Base-by-base conservation (phyloP, 2,797 vertebrate species). In the Euthynnus affinis region DNA sequence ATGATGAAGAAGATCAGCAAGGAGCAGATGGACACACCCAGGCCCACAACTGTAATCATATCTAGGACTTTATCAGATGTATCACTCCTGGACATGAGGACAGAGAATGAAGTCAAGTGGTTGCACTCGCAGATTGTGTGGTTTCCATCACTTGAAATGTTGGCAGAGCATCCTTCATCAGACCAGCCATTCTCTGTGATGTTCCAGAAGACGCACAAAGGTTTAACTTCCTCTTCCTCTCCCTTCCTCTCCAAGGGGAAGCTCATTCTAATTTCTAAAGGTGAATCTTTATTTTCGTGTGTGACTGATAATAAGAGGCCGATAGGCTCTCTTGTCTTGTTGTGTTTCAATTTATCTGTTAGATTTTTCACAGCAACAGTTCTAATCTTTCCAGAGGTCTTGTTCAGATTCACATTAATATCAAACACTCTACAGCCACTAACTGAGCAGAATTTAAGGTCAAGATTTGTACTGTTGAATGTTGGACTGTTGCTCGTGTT, bases 81-180 rank as follows among this genome's bases (percentile, higher is more conserved):
- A 0, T 20, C 6, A 32, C 29, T 32, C 49, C 88, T 92, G 61
- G 94, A 64, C 93, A 96, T 93, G 46, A 97, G 92, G 61, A 93
- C 90, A 3, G 95, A 93, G 83, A 97, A 97, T 0, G 96, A 87
- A 17, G 96, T 96, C 74, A 96, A 90, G 78, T 96, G 96, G 64
- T 55, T 76, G 84, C 96, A 97, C 40, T 60, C 22, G 6, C 96
- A 97, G 40, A 60, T 0, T 6, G 71, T 91, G 7, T 1, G 3
- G 68, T 91, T 89, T 0, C 12, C 12, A 3, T 20, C 3, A 1
- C 2, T 44, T n/a, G 37, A 53, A 0, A 0, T 0, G 63, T 29
- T 29, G 27, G 27, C 5, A 29, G 27, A 29, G 63, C 96, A 97
- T 49, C 96, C 96, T 0, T 5, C 1, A 0, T 56, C 0, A 2